Conservation (phyloP, 2,797 vertebrate species). For the Malurus leucopterus region DNA sequence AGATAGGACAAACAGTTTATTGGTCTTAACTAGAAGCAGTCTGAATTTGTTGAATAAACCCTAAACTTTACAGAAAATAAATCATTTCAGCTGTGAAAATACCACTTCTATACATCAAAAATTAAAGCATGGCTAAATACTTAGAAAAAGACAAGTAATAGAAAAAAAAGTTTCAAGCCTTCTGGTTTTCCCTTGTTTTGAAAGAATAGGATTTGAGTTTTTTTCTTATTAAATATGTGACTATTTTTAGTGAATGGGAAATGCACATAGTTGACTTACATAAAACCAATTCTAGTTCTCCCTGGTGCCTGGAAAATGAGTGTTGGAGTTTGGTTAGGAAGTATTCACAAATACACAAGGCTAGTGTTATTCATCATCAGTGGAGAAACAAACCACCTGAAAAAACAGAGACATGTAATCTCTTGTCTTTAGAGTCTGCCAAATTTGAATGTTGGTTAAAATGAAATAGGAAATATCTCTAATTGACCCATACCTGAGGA, state of each 20-base stretch:
- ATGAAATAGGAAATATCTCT: neutral
- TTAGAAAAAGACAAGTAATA: neutral
- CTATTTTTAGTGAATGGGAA: neutral
- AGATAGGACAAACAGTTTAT: neutral
- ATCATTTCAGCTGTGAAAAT: neutral
- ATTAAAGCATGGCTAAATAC: neutral
- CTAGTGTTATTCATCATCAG: neutral
- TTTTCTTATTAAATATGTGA: neutral
- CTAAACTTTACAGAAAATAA: neutral
- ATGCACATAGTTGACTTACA: neutral
- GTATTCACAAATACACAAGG: neutral
- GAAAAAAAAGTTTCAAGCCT: neutral
- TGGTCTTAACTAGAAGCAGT: neutral
- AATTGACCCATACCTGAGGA: neutral
- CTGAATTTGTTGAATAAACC: neutral
- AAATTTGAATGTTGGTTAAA: neutral
- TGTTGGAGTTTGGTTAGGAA: neutral
- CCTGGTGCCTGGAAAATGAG: neutral
- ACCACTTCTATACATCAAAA: neutral
- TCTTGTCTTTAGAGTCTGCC: neutral
- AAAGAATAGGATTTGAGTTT: neutral
- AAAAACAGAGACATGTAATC: neutral
- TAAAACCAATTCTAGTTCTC: neutral
- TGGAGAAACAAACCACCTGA: neutral
- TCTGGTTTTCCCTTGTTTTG: neutral